These are phyloP conservation scores for Dioctria rufipes DNA, from an alignment of 2,888 invertebrate genomes.

Conservation along the genomic window DNA sequence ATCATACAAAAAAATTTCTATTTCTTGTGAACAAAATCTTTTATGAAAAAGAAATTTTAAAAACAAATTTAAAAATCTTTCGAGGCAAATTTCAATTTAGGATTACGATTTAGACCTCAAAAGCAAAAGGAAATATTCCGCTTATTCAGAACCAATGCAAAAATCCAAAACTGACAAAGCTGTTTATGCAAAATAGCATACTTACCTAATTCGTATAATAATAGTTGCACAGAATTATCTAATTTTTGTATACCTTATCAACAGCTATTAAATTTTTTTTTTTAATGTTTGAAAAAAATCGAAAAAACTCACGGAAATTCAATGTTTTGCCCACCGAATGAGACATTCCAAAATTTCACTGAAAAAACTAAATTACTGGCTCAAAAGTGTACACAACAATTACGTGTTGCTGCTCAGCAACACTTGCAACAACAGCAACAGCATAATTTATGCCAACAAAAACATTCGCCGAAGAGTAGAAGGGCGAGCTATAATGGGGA, in stretches of 20 bases:
- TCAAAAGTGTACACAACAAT: slow-evolving; percentile 67
- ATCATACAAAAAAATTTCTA: no score
- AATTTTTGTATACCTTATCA: slow-evolving; percentile 11
- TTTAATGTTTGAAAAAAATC: slow-evolving; percentile 6
- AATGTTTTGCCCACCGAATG: slow-evolving; percentile 69
- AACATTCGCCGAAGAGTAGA: slow-evolving; percentile 27
- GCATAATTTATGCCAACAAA: slow-evolving; percentile 54
- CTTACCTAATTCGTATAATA: no score
- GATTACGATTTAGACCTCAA: no score
- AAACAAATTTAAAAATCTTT: no score
- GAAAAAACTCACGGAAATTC: not conserved
- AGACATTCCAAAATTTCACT: slow-evolving; percentile 63
- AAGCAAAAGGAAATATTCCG: no score
- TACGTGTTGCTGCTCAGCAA: slow-evolving; percentile 63
- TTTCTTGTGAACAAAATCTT: no score
- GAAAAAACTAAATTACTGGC: slow-evolving; percentile 67
- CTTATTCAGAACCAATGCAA: no score
- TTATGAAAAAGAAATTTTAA: no score
- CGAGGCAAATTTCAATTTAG: no score
- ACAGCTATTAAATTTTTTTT: not conserved
- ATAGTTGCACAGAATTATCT: no score
- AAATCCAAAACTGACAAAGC: no score
- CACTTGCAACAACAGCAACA: slow-evolving; percentile 62
- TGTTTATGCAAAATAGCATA: no score
- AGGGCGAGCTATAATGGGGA: slow-evolving; percentile 27